Conservation (phyloP, 2,113 vertebrate genomes). For the Nettapus auritus region DNA sequence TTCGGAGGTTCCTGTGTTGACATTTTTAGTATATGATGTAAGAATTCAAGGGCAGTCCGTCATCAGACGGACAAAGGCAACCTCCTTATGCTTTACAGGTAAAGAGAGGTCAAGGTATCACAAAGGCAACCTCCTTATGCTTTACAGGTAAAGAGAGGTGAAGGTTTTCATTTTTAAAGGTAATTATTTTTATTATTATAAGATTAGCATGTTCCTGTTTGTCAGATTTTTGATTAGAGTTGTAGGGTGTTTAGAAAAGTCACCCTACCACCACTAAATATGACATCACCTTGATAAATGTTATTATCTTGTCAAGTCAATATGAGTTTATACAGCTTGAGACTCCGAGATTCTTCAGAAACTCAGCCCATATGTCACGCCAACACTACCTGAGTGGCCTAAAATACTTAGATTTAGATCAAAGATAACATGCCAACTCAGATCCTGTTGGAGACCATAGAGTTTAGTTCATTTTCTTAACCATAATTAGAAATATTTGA, state of each 20-base stretch:
- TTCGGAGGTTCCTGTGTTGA: neutral
- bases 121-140: neutral
- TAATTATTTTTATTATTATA: neutral
- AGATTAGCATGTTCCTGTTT: constrained; percentile 1
- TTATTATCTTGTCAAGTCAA: neutral
- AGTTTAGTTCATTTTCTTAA: neutral
- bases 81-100: neutral
- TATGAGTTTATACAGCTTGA: neutral
- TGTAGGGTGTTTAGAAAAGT: neutral
- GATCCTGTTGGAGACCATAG: neutral
- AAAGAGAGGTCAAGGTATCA: neutral
- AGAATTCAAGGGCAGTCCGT: neutral
- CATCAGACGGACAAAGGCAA: neutral
- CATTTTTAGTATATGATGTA: constrained; percentile 6
- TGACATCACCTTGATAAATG: neutral
- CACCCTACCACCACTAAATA: neutral
- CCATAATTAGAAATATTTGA: neutral
- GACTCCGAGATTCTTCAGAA: neutral
- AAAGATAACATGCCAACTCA: neutral
- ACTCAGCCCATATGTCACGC: neutral
- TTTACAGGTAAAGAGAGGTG: neutral
- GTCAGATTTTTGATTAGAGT: neutral
- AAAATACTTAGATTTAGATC: neutral
- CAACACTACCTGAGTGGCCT: neutral
- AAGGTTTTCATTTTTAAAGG: neutral